A percentile compares a stretch with the other conserved stretches of the same genome.
Conservation (phyloP, 2,888 invertebrate genomes). For the Allacma fusca region DNA sequence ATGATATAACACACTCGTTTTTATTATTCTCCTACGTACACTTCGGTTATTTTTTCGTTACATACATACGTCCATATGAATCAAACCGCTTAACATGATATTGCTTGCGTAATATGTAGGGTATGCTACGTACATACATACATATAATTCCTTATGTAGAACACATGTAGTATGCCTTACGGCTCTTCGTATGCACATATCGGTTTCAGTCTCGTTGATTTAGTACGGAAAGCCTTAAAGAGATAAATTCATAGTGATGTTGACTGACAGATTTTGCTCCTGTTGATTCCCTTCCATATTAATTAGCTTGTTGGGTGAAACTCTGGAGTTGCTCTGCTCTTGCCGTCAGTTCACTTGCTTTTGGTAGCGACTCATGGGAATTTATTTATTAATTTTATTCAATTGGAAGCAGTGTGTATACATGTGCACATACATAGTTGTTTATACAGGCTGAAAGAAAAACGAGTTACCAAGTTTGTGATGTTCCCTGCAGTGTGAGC, state of each 20-base stretch:
- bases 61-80: too few relatives aligned
- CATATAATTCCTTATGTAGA: too few relatives aligned
- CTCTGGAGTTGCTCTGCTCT: not conserved
- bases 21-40: not conserved
- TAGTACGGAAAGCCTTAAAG: too few relatives aligned
- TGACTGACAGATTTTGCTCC: conserved; percentile 19
- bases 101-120: too few relatives aligned
- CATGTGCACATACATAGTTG: not conserved
- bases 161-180: too few relatives aligned
- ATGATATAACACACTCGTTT: not conserved
- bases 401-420: not conserved
- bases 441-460: not conserved
- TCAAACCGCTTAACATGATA: too few relatives aligned
- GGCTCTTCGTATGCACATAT: too few relatives aligned
- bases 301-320: conserved; percentile 8
- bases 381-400: not conserved
- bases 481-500: conserved; percentile 29
- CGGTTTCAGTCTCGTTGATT: too few relatives aligned
- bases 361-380: not conserved
- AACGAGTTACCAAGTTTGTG: conserved; percentile 31
- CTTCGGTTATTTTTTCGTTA: too few relatives aligned
- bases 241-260: conserved; percentile 24
- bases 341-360: not conserved
- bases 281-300: conserved; percentile 27
- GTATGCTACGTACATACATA: too few relatives aligned